Base-by-base conservation (phyloP, 2,888 invertebrate genomes). In the Drosophila kuntzei region DNA sequence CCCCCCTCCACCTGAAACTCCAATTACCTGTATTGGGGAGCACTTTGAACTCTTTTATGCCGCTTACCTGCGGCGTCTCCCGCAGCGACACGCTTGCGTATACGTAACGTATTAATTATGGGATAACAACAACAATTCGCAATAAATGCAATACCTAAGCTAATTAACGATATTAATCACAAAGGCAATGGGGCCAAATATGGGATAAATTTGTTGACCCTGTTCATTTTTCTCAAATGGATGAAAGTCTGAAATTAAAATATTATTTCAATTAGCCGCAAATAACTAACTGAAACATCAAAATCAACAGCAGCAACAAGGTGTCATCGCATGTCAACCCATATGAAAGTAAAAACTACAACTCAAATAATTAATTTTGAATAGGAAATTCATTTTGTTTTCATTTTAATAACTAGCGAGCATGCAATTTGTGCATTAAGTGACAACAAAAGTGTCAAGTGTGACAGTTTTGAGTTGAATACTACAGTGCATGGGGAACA, bases 71-170 rank as follows among this genome's bases (percentile, higher is more conserved):
- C 50, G 65, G 79, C 71, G 63, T 18, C 82, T 64, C 80, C 88
- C 79, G 88, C 86, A 67, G 88, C 80, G 88, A 62, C 79, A 71
- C 65, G 71, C 54, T 54, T 74, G 76, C 73, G 76, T 89, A 80
- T 76, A 89, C 89, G 84, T 85, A 85, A 85, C 79, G 61, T 85
- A 83, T 87, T 85, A 83, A 89, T 88, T 87, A 83, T 80, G 79
- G 61, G 60, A 50, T 25, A 58, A 18, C 29, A 57, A 2, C 53
- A 65, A 41, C 54, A 66, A 51, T 62, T 57, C 12, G 66, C 71
- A 61, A 66, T 47, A 57, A 32, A 58, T 32, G 41, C 22, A 55
- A 61, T 65, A 71, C 46, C 62, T 29, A 58, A 46, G 53, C 58
- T 88, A 86, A 85, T 86, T 88, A 79, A 71, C 51, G 39, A 77